Conservation (phyloP, 2,113 vertebrate genomes). For the Thermophis baileyi region DNA sequence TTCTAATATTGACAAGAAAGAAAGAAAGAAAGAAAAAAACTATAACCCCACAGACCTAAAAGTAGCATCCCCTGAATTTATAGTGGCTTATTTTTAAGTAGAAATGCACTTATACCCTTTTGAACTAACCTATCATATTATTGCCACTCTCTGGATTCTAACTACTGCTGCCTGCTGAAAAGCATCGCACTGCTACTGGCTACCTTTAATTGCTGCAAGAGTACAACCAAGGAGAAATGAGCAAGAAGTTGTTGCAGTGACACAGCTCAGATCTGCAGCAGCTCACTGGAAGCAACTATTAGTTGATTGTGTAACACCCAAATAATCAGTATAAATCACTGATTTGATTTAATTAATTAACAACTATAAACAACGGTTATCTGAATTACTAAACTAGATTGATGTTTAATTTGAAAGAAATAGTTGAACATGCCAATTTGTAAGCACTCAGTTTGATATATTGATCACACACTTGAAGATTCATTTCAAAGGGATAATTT, state of each 20-base stretch:
- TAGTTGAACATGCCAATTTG: background rate
- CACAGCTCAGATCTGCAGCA: background rate
- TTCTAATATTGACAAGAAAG: background rate
- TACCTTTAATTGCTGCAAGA: background rate
- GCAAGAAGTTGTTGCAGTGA: background rate
- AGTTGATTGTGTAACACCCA: background rate
- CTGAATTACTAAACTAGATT: background rate
- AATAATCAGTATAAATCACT: background rate
- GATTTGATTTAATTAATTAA: background rate
- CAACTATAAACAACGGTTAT: background rate
- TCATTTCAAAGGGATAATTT: background rate
- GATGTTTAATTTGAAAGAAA: background rate
- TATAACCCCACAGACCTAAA: background rate
- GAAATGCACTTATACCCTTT: background rate
- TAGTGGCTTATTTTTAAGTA: background rate
- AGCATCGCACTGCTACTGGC: background rate
- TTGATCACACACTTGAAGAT: background rate
- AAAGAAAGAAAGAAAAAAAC: background rate
- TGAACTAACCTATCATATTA: background rate
- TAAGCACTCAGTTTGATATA: background rate
- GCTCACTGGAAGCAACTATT: background rate
- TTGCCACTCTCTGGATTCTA: background rate
- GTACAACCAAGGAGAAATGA: background rate
- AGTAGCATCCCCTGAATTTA: background rate
- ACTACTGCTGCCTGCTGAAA: background rate